Base-by-base conservation (phyloP, 2,113 vertebrate genomes). In the Salvelinus alpinus region DNA sequence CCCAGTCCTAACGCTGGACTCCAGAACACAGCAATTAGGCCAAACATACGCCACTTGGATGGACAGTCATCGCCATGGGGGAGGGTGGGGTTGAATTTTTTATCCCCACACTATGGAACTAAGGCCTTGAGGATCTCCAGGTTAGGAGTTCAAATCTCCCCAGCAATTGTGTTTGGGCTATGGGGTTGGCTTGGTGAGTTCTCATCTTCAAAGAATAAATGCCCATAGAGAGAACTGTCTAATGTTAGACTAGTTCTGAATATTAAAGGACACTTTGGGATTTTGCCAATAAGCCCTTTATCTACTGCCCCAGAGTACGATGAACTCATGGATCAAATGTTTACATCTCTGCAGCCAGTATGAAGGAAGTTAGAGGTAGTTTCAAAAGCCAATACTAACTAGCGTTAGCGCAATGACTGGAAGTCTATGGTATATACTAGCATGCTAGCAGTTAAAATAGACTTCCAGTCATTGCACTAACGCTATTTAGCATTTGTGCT, bases 21-120 rank as follows among this genome's bases (percentile, higher is more conserved):
- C 80, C 64, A 84, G 89, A 86, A 82, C 87, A 88, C 71, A 79
- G 90, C 90, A 94, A 94, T 93, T 94, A 93, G 86, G 85, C 78
- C 84, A 91, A 91, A 91, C 87, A 91, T 84, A 82, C 85, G 83
- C 82, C 66, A 29, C 38, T 80, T 83, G 86, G 84, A 90, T 83
- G 86, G 85, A 87, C 81, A 83, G 79, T 79, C 81, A 81, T 86
- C 24, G 62, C 81, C 83, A 78, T 86, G 85, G 83, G 89, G 78
- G 84, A 77, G 80, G 82, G 71, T 78, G 84, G 80, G 75, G 80
- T 85, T 71, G 70, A 82, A 75, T 88, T n/a, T 77, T 84, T 75
- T 85, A 66, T 81, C 64, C 71, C 78, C 13, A 76, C 71, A 83
- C 70, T 64, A 70, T 20, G 68, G 64, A 47, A 73, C 57, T 57